Evolutionary conservation across 1,140 invertebrate species (phyloP).

Genomic region (Teleopsis dalmanni): DNA sequence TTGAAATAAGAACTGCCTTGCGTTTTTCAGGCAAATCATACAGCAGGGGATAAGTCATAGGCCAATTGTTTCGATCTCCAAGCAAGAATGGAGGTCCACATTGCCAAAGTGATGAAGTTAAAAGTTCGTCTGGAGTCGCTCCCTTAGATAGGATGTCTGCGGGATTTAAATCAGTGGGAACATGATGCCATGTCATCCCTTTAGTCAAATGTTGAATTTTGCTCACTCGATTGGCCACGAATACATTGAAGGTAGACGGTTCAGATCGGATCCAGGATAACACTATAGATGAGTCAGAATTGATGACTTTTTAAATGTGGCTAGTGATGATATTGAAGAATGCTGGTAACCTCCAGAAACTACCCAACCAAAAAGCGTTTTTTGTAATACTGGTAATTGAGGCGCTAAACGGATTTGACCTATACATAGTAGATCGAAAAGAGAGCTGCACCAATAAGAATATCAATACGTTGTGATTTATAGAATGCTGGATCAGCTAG

Average conservation of each 20-base stretch:
- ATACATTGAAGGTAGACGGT: too few relatives aligned
- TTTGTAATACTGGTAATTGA: neutral
- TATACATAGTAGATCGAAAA: neutral
- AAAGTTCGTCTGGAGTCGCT: constrained; percentile 17
- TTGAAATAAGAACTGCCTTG: neutral
- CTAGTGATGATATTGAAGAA: too few relatives aligned
- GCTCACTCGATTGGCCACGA: too few relatives aligned
- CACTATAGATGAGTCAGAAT: too few relatives aligned
- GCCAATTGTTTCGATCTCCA: neutral
- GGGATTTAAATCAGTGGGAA: constrained; percentile 28
- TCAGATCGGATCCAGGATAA: too few relatives aligned
- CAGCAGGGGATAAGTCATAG: too few relatives aligned
- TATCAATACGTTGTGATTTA: neutral
- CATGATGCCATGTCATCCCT: constrained; percentile 40
- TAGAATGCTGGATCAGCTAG: neutral
- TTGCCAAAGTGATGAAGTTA: constrained; percentile 30
- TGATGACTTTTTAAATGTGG: too few relatives aligned
- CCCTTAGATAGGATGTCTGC: constrained; percentile 36
- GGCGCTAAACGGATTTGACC: neutral
- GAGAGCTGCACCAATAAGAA: neutral
- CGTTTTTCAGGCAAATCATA: neutral
- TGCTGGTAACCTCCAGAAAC: neutral
- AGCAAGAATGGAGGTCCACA: constrained; percentile 23
- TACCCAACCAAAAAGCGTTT: neutral
- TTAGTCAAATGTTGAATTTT: too few relatives aligned